These are phyloP conservation scores for Thera britannica DNA, from an alignment of 2,888 invertebrate genomes.

Conservation along the genomic window DNA sequence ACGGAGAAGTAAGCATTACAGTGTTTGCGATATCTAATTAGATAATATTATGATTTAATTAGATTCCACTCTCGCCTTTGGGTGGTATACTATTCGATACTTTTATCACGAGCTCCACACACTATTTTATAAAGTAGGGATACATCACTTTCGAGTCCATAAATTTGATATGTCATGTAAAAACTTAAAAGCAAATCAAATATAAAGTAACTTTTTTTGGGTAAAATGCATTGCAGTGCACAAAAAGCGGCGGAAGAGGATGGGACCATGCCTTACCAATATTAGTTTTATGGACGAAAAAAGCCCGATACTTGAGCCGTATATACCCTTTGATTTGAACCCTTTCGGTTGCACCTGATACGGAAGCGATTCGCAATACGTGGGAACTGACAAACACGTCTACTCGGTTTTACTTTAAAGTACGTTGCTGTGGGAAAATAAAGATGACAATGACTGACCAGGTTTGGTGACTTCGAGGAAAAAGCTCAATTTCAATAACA, in stretches of 20 bases:
- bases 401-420: conserved; percentile 26
- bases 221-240: conserved; percentile 70
- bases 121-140: conserved; percentile 29
- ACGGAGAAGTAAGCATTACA: conserved; percentile 72
- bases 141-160: conserved; percentile 39
- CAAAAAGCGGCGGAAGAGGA: conserved; percentile 82
- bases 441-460: conserved; percentile 2
- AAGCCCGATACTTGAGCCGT: conserved; percentile 76
- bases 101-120: conserved; percentile 58
- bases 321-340: conserved; percentile 77
- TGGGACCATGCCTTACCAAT: conserved; percentile 78
- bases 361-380: conserved; percentile 81
- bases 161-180: conserved; percentile 56
- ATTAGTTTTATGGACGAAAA: conserved; percentile 84
- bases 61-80: conserved; percentile 73
- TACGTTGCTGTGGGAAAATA: conserved; percentile 23
- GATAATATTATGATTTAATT: conserved; percentile 70
- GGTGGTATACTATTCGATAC: conserved; percentile 66
- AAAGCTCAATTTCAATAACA: not conserved
- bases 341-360: conserved; percentile 81
- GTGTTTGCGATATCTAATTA: conserved; percentile 75
- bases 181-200: conserved; percentile 70
- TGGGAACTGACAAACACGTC: conserved; percentile 65
- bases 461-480: conserved; percentile 12
- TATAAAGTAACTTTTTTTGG: conserved; percentile 72